These are phyloP conservation scores for Myotis lucifugus DNA, from an alignment of 2,113 vertebrate genomes.

Conservation along the genomic window DNA sequence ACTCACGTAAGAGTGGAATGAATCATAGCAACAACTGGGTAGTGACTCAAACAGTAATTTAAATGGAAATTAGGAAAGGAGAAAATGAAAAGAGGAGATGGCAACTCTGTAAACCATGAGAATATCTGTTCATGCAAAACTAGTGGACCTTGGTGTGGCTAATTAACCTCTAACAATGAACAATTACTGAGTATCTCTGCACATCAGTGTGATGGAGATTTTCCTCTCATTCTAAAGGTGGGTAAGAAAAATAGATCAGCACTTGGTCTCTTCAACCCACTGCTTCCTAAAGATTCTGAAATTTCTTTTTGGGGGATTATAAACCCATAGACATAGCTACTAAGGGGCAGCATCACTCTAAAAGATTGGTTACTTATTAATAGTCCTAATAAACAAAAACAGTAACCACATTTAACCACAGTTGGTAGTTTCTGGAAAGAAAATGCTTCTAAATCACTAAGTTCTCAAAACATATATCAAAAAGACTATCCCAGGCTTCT, in stretches of 20 bases:
- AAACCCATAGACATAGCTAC: background rate
- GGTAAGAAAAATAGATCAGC: background rate
- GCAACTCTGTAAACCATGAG: background rate
- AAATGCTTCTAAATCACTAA: background rate
- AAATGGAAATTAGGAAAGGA: background rate
- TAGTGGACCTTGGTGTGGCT: background rate
- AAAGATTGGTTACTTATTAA: background rate
- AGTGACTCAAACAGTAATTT: slow-evolving; percentile 55
- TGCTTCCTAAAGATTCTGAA: background rate
- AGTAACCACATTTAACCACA: background rate
- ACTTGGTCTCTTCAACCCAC: background rate
- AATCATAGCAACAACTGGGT: slow-evolving; percentile 23
- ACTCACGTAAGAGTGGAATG: slow-evolving; percentile 39
- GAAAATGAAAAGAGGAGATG: background rate
- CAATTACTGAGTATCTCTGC: background rate
- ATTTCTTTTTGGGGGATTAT: background rate
- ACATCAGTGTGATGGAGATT: background rate
- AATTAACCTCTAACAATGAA: background rate
- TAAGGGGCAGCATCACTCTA: background rate
- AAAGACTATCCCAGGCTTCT: background rate
- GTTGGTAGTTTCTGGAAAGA: background rate
- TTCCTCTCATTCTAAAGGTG: background rate
- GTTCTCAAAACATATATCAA: background rate
- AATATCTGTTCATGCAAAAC: background rate
- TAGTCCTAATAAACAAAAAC: background rate